These are phyloP conservation scores for Haliclona indistincta DNA, from an alignment of 37 sponge, comb jelly and placozoan species.

Conservation along the genomic window DNA sequence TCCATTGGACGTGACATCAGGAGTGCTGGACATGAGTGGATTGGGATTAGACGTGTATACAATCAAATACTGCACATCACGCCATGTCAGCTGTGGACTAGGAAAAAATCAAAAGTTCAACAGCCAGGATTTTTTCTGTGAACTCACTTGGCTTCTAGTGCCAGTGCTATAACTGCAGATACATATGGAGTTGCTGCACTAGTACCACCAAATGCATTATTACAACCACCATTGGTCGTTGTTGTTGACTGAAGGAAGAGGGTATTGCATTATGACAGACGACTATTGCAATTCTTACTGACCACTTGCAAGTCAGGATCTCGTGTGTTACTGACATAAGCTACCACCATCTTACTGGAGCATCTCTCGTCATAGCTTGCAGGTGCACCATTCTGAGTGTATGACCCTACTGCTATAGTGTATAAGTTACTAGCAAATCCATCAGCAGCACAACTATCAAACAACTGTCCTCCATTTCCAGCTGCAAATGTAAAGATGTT, in stretches of 20 bases:
- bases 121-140: not conserved
- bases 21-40: not conserved
- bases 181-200: slow-evolving; percentile 67
- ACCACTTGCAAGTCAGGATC: not conserved
- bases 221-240: slow-evolving; percentile 26
- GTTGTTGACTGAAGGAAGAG: slow-evolving; percentile 32
- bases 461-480: slow-evolving; percentile 67
- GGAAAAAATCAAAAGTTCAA: not conserved
- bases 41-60: slow-evolving; percentile 66
- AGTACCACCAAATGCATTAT: slow-evolving; percentile 48
- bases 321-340: not conserved
- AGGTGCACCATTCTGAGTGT: slow-evolving; percentile 34
- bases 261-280: no score
- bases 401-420: slow-evolving; percentile 76
- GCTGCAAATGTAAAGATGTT: slow-evolving; percentile 87
- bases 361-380: slow-evolving; percentile 88
- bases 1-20: slow-evolving; percentile 77
- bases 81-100: slow-evolving; percentile 90
- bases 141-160: slow-evolving; percentile 83
- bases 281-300: no score
- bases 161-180: slow-evolving; percentile 68
- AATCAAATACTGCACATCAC: slow-evolving; percentile 94
- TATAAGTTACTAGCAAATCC: slow-evolving; percentile 82
- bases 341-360: slow-evolving; percentile 69
- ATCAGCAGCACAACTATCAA: slow-evolving; percentile 84